Evolutionary conservation across 2,888 invertebrate genomes (phyloP).

Genomic region (Rhopalosiphum nymphaeae): DNA sequence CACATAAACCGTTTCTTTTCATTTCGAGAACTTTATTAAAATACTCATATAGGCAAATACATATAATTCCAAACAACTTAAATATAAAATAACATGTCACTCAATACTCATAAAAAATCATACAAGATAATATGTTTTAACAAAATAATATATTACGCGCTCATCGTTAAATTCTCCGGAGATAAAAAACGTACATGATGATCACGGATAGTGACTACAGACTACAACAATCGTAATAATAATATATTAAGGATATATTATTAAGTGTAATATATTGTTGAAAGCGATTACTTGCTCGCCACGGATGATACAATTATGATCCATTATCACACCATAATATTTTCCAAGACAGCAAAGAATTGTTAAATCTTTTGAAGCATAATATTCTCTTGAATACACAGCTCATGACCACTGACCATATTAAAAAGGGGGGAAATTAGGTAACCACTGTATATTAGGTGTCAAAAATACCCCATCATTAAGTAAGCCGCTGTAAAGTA

Average conservation of each 20-base stretch:
- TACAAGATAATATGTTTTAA: too few relatives aligned
- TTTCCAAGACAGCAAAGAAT: background rate
- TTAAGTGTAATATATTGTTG: background rate
- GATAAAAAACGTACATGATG: background rate
- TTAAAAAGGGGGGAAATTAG: background rate
- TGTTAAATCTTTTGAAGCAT: background rate
- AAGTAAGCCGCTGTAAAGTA: background rate
- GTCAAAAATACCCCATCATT: background rate
- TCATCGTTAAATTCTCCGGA: slow-evolving; percentile 2
- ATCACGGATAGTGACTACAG: background rate
- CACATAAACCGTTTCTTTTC: too few relatives aligned
- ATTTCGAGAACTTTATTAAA: too few relatives aligned
- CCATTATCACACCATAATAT: background rate
- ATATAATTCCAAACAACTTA: too few relatives aligned
- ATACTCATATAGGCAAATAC: too few relatives aligned
- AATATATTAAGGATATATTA: background rate
- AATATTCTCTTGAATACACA: background rate
- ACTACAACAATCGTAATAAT: background rate
- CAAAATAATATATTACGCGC: background rate
- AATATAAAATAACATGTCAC: too few relatives aligned
- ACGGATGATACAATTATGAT: background rate
- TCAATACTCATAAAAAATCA: too few relatives aligned
- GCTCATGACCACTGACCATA: background rate
- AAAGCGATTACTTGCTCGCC: background rate
- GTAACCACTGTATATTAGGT: too few relatives aligned